Base-by-base conservation (phyloP, 2,797 vertebrate genomes). In the Gobionotothen gibberifrons region DNA sequence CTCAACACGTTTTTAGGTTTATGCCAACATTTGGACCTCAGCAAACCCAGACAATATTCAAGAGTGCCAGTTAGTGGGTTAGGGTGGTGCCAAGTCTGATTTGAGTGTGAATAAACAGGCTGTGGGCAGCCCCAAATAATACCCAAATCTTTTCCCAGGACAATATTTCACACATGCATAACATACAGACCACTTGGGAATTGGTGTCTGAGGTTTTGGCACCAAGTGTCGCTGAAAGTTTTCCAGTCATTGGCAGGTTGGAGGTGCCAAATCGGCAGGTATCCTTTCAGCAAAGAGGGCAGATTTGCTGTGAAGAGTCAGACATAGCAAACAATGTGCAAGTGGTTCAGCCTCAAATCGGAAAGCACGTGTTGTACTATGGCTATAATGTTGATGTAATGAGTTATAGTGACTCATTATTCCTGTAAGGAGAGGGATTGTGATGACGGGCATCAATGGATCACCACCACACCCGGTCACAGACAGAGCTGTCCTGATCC, bases 191-290 rank as follows among this genome's bases (percentile, higher is more conserved):
- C 66, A 19, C 67, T 78, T 13, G 42, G 55, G 78, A 83, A 87
- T 77, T 84, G 68, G 67, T 87, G 81, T 90, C 75, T 87, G 86
- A 88, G 86, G 88, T 86, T 87, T 90, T 78, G 84, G 82, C 79
- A 16, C 15, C 22, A 3, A 13, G 51, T 15, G 22, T 19, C 7
- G 14, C 59, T 79, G 69, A 82, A 73, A 44, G 39, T 69, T 79
- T 89, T 82, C 76, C 81, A 47, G 76, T 64, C 81, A 59, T 26
- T 44, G 73, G 52, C 55, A 49, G 52, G 36, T 54, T 16, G 36
- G 22, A 53, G 62, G 55, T 63, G 72, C 72, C 81, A 74, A 57
- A 79, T 79, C 56, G 73, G 67, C 74, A 83, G 63, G 69, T 87
- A 76, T 61, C 46, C 42, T 56, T 22, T 81, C 48, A 72, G 51